These are phyloP conservation scores for Philonicus albiceps DNA, from an alignment of 2,888 invertebrate species.

Conservation along the genomic window DNA sequence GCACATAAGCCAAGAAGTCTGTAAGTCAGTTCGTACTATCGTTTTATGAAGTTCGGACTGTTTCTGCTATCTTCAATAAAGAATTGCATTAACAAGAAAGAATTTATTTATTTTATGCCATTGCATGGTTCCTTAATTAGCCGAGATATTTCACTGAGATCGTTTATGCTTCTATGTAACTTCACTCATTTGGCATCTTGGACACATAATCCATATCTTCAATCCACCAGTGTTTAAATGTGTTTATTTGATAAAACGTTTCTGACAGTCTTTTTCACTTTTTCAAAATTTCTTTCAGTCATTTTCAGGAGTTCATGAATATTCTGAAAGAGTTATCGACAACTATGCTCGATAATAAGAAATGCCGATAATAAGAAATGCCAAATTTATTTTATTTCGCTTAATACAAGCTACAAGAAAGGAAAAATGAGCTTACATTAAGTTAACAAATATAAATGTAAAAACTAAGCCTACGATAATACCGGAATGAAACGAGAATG, in stretches of 20 bases:
- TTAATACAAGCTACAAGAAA: too few relatives aligned
- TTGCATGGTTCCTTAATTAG: not conserved
- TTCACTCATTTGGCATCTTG: not conserved
- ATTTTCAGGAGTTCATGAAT: too few relatives aligned
- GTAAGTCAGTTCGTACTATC: not conserved
- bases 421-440: too few relatives aligned
- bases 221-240: constrained; percentile 14
- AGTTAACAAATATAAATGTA: too few relatives aligned
- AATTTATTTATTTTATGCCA: not conserved
- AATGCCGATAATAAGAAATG: too few relatives aligned
- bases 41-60: not conserved
- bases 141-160: not conserved
- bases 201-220: not conserved
- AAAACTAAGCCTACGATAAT: too few relatives aligned
- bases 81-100: not conserved
- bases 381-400: too few relatives aligned
- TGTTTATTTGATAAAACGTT: constrained; percentile 25
- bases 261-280: constrained; percentile 20
- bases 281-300: not conserved
- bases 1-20: not conserved
- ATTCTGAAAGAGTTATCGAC: too few relatives aligned
- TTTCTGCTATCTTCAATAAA: not conserved
- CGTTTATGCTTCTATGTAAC: not conserved
- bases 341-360: too few relatives aligned
- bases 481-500: too few relatives aligned